These are phyloP conservation scores for Erythrocercus mccallii DNA, from an alignment of 2,113 vertebrate genomes.

Conservation along the genomic window DNA sequence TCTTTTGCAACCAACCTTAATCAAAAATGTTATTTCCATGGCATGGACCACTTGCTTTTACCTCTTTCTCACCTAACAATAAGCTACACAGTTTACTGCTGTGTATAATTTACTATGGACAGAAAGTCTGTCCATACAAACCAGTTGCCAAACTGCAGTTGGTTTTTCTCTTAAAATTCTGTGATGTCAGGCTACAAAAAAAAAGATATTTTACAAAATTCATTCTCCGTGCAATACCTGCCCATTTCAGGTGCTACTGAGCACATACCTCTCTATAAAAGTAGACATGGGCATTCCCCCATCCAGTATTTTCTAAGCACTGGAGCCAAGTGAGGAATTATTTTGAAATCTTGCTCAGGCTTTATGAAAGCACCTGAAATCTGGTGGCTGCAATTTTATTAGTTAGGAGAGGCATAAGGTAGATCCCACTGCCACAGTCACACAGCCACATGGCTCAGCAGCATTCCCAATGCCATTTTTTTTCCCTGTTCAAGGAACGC, in stretches of 20 bases:
- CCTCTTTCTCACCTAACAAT: neutral
- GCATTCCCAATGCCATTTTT: neutral
- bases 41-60: neutral
- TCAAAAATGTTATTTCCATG: neutral
- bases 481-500: neutral
- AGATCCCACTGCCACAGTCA: neutral
- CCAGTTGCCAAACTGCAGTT: neutral
- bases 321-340: neutral
- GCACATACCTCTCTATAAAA: neutral
- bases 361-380: neutral
- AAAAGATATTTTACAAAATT: neutral
- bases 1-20: neutral
- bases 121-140: neutral
- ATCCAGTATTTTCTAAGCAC: neutral
- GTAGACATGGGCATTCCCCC: neutral
- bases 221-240: rapidly evolving
- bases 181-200: neutral
- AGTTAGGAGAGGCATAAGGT: neutral
- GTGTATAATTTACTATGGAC: neutral
- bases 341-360: neutral
- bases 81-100: neutral
- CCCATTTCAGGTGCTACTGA: neutral
- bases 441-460: rapidly evolving
- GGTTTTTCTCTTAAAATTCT: neutral
- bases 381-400: neutral